A percentile compares a stretch with the other conserved stretches of the same genome.
These are phyloP conservation scores for Beris chalybata DNA, from an alignment of 2,888 invertebrate species.

Conservation along the genomic window DNA sequence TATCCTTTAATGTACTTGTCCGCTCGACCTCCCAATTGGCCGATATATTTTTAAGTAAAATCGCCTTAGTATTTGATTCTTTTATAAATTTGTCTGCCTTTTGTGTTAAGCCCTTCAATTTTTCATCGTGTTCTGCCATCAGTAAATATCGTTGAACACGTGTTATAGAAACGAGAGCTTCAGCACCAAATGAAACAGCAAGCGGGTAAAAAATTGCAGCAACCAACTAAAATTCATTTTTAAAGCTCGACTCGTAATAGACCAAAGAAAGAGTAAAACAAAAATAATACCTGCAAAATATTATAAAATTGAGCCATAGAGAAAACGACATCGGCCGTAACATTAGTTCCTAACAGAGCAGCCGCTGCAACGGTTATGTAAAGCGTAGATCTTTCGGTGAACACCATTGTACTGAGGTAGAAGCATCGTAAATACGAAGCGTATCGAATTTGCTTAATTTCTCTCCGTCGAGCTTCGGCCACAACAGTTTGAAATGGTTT, in stretches of 20 bases:
- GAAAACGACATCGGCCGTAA: slow-evolving; percentile 70
- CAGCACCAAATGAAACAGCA: slow-evolving; percentile 62
- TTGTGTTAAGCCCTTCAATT: slow-evolving; percentile 48
- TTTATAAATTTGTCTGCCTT: slow-evolving; percentile 43
- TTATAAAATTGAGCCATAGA: slow-evolving; percentile 79
- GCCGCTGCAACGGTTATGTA: slow-evolving; percentile 79
- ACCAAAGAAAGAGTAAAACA: background rate
- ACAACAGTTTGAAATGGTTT: slow-evolving; percentile 86
- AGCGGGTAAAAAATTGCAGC: slow-evolving; percentile 65
- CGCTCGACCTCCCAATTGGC: slow-evolving; percentile 59
- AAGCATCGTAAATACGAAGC: slow-evolving; percentile 68
- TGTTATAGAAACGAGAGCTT: slow-evolving; percentile 60
- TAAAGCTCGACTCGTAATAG: background rate
- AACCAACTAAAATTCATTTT: slow-evolving; percentile 51
- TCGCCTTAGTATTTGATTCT: slow-evolving; percentile 44
- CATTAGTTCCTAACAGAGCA: slow-evolving; percentile 67
- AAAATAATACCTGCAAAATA: slow-evolving; percentile 62
- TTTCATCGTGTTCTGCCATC: slow-evolving; percentile 59
- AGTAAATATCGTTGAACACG: slow-evolving; percentile 62
- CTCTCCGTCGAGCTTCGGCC: slow-evolving; percentile 70
- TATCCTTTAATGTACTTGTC: slow-evolving; percentile 59
- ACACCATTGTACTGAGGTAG: slow-evolving; percentile 73
- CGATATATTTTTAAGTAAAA: slow-evolving; percentile 55
- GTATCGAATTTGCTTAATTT: slow-evolving; percentile 64
- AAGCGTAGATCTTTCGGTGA: slow-evolving; percentile 81